These are phyloP conservation scores for Drosophila bunnanda DNA, from an alignment of 2,888 invertebrate species.

Conservation along the genomic window DNA sequence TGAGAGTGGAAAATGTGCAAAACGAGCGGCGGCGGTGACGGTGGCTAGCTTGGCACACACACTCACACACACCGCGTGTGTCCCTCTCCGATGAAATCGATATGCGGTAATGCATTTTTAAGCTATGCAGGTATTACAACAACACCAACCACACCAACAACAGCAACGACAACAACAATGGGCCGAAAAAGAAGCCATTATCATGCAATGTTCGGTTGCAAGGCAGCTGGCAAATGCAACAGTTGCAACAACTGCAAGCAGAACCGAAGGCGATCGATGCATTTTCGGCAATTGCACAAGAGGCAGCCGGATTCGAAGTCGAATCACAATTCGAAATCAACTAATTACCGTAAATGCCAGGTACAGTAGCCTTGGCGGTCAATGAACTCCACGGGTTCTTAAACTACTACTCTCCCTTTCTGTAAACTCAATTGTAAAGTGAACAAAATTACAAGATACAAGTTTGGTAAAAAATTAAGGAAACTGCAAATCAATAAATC, in stretches of 20 bases:
- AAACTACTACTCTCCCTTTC: constrained; percentile 2
- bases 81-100: constrained; percentile 57
- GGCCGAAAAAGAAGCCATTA: constrained; percentile 56
- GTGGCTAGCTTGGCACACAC: constrained; percentile 40
- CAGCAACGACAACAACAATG: constrained; percentile 24
- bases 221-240: constrained; percentile 39
- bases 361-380: constrained; percentile 23
- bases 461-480: too few relatives aligned
- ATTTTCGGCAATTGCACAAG: constrained; percentile 56
- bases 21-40: constrained; percentile 53
- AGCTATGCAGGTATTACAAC: constrained; percentile 60
- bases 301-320: constrained; percentile 18
- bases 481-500: too few relatives aligned
- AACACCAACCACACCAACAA: constrained; percentile 21
- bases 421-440: not conserved
- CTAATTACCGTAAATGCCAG: constrained; percentile 55
- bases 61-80: constrained; percentile 20
- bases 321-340: constrained; percentile 31
- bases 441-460: too few relatives aligned
- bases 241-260: constrained; percentile 33
- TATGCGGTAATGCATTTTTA: constrained; percentile 71
- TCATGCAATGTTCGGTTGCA: constrained; percentile 56
- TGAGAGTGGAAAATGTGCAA: constrained; percentile 73
- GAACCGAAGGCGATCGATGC: constrained; percentile 31
- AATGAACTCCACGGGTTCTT: constrained; percentile 38